Conservation (phyloP, 2,113 vertebrate genomes). For the Thamnaconus septentrionalis region DNA sequence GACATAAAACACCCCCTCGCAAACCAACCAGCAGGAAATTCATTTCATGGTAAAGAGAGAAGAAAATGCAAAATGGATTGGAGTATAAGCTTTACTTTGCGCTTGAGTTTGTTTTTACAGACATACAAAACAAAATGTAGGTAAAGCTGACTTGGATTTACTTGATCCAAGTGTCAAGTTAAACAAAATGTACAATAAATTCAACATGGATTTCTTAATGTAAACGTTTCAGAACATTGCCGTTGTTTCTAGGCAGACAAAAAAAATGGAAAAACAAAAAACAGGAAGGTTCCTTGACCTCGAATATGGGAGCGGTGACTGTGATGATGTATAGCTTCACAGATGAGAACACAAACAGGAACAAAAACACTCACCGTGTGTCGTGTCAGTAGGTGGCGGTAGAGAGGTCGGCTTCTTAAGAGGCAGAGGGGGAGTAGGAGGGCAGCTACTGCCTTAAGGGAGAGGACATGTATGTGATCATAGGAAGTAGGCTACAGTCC, state of each 20-base stretch:
- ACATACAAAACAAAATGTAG: not conserved
- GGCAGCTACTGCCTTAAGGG: no score
- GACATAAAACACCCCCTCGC: slow-evolving; percentile 11
- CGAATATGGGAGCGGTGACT: not conserved
- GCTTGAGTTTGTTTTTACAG: slow-evolving; percentile 20
- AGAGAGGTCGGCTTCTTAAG: slow-evolving; percentile 12
- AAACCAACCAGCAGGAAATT: slow-evolving; percentile 7
- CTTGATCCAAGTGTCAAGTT: not conserved
- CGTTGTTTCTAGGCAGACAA: not conserved
- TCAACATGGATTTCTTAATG: no score
- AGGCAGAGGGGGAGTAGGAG: slow-evolving; percentile 1
- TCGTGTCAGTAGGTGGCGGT: slow-evolving; percentile 21
- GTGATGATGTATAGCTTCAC: not conserved
- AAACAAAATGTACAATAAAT: no score
- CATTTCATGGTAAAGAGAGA: slow-evolving; percentile 5
- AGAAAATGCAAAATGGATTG: slow-evolving; percentile 26
- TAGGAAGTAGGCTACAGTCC: slow-evolving; percentile 49
- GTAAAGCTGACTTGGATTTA: not conserved
- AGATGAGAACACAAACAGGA: slow-evolving; percentile 39
- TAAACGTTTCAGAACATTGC: not conserved
- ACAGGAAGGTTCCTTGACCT: slow-evolving; percentile 9
- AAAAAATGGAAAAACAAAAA: no score
- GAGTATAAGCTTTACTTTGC: slow-evolving; percentile 47
- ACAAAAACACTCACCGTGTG: slow-evolving; percentile 33
- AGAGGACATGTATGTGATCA: slow-evolving; percentile 29